Conservation (phyloP, 2,888 invertebrate species). For the Lochmaea capreae region DNA sequence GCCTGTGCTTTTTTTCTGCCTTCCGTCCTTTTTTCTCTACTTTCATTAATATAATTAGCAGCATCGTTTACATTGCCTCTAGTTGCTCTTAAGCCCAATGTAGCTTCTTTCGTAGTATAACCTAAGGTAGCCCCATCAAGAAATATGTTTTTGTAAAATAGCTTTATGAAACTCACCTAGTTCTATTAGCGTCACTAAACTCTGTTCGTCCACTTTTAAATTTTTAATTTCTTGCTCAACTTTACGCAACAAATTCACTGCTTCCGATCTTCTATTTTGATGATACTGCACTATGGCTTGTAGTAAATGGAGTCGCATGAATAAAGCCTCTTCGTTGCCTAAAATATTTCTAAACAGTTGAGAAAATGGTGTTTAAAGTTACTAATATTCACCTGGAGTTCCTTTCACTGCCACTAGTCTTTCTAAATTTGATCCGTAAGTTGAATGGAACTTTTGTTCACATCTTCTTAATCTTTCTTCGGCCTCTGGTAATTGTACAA, state of each 20-base stretch:
- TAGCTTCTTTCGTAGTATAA: constrained; percentile 75
- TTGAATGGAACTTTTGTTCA: constrained; percentile 73
- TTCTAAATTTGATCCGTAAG: constrained; percentile 76
- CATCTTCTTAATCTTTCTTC: constrained; percentile 75
- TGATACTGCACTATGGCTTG: constrained; percentile 85
- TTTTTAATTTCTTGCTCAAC: constrained; percentile 75
- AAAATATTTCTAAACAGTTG: constrained; percentile 34
- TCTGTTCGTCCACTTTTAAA: constrained; percentile 72
- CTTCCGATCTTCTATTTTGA: constrained; percentile 76
- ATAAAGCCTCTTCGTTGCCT: constrained; percentile 79
- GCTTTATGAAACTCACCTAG: constrained; percentile 66
- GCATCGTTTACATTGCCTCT: constrained; percentile 72
- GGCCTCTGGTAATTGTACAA: constrained; percentile 80
- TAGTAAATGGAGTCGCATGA: constrained; percentile 82
- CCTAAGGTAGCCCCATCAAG: constrained; percentile 63
- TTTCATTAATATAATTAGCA: constrained; percentile 74
- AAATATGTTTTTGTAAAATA: neutral
- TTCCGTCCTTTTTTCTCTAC: constrained; percentile 67
- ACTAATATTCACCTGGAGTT: constrained; percentile 66
- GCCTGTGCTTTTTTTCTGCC: constrained; percentile 68
- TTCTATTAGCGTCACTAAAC: constrained; percentile 68
- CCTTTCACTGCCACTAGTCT: constrained; percentile 72
- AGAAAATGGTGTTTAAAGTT: neutral
- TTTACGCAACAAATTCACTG: constrained; percentile 70
- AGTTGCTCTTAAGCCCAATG: constrained; percentile 75